These are phyloP conservation scores for Drosophila phalerata DNA, from an alignment of 2,888 invertebrate species.

Conservation along the genomic window DNA sequence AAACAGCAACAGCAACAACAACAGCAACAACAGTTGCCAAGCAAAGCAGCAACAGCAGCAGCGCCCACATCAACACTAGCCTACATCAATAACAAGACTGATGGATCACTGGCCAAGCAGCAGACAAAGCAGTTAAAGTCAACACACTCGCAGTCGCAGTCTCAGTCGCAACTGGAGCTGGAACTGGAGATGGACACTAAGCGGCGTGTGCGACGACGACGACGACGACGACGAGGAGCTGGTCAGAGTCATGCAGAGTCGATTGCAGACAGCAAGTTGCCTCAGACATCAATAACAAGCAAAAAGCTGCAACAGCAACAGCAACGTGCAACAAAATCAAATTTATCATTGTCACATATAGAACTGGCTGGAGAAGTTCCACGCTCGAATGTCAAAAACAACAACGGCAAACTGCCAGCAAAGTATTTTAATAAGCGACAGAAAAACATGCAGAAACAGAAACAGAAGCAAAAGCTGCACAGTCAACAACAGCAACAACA, in stretches of 20 bases:
- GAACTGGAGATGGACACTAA: slow-evolving; percentile 50
- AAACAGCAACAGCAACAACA: slow-evolving; percentile 63
- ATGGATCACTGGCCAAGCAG: slow-evolving; percentile 73
- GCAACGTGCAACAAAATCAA: slow-evolving; percentile 73
- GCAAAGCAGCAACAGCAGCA: slow-evolving; percentile 35
- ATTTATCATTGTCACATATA: slow-evolving; percentile 84
- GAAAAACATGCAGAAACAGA: slow-evolving; percentile 80
- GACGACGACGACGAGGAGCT: slow-evolving; percentile 52
- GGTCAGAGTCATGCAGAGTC: slow-evolving; percentile 32
- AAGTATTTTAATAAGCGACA: slow-evolving; percentile 83
- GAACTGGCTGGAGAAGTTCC: slow-evolving; percentile 55
- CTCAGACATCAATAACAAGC: slow-evolving; percentile 62
- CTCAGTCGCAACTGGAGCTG: too few species aligned
- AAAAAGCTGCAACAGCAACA: slow-evolving; percentile 58
- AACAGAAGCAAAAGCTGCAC: slow-evolving; percentile 21
- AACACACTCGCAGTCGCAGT: slow-evolving; percentile 34
- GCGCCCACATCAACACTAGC: slow-evolving; percentile 52
- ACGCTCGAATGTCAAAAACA: slow-evolving; percentile 54
- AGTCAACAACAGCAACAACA: slow-evolving; percentile 21
- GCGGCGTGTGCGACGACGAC: slow-evolving; percentile 71
- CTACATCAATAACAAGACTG: slow-evolving; percentile 82
- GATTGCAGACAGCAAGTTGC: slow-evolving; percentile 56
- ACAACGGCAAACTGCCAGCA: slow-evolving; percentile 68
- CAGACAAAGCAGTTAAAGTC: slow-evolving; percentile 55
- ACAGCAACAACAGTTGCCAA: slow-evolving; percentile 39